phyloP scores from a whole-genome alignment of 2,888 invertebrate genomes.

The Papilio elwesi region DNA sequence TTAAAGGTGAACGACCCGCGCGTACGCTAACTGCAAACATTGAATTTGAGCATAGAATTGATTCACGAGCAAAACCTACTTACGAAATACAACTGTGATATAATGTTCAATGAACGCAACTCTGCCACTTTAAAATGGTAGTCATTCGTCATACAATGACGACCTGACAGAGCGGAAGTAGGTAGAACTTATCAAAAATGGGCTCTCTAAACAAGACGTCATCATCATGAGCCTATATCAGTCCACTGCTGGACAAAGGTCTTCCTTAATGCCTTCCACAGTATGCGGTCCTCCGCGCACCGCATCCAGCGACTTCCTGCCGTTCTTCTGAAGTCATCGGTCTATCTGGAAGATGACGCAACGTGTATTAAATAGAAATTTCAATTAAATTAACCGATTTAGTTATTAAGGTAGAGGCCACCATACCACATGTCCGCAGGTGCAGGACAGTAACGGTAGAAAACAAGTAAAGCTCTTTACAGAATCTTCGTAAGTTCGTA shows the following conservation, averaged over 20 bases:
- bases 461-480: not conserved
- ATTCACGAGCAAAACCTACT: conserved; percentile 34
- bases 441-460: not conserved
- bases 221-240: too few relatives aligned
- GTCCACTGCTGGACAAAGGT: too few relatives aligned
- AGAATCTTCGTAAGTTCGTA: not conserved
- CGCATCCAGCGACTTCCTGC: too few relatives aligned
- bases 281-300: too few relatives aligned
- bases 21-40: conserved; percentile 44
- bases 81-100: not conserved
- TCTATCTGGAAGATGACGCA: too few relatives aligned
- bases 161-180: not conserved
- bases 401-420: too few relatives aligned
- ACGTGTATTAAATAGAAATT: too few relatives aligned
- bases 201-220: too few relatives aligned
- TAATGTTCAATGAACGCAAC: not conserved
- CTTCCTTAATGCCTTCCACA: too few relatives aligned
- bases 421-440: too few relatives aligned
- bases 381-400: too few relatives aligned
- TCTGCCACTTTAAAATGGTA: not conserved
- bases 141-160: not conserved
- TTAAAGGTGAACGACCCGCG: conserved; percentile 45
- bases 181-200: not conserved
- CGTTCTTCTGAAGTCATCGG: too few relatives aligned
- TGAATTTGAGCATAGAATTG: conserved; percentile 44